phyloP scores from a whole-genome alignment of 2,797 vertebrate genomes.

The Tenualosa ilisha region DNA sequence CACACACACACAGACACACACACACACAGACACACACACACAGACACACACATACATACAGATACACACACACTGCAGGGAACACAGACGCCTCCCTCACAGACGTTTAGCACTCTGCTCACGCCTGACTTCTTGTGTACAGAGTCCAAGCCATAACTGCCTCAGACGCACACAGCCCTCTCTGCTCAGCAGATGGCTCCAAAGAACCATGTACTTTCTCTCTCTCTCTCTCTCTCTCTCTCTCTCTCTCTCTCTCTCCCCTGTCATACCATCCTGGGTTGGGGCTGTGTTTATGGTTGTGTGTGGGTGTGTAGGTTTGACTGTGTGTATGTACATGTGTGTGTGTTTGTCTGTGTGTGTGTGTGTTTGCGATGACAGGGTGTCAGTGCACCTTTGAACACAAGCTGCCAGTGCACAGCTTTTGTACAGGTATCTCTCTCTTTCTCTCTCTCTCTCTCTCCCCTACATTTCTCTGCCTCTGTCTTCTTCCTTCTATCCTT shows the following conservation, averaged over 20 bases:
- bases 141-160: background rate
- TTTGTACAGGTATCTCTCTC: background rate
- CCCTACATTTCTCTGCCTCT: background rate
- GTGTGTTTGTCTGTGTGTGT: background rate
- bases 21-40: background rate
- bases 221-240: no score
- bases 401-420: background rate
- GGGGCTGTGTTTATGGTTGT: background rate
- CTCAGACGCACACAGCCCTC: background rate
- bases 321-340: background rate
- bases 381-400: background rate
- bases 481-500: background rate
- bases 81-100: background rate
- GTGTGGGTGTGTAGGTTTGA: background rate
- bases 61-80: background rate
- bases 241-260: background rate
- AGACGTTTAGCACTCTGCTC: background rate
- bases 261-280: background rate
- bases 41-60: background rate
- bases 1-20: background rate
- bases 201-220: background rate
- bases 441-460: background rate
- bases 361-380: background rate
- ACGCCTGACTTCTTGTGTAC: background rate
- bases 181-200: conserved; percentile 14